Evolutionary conservation across 1,140 invertebrate species (phyloP), one percentile per base, ranked within the genome.

Genomic region (Caenorhabditis tropicalis): DNA sequence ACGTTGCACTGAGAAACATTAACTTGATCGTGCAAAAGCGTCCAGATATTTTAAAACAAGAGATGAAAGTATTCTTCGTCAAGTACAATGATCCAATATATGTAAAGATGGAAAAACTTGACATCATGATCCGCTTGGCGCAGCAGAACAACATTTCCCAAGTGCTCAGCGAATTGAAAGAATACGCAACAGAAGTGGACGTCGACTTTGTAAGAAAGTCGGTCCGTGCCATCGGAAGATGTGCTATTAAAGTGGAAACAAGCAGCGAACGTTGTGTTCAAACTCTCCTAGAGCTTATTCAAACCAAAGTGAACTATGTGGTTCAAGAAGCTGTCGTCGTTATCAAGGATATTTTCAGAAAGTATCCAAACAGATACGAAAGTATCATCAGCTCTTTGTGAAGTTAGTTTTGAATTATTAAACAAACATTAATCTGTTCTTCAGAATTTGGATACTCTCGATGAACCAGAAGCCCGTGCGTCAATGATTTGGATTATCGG

Each of bases 401-500:
- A 99, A 33, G 82, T 83, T 70, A 53, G 15, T 19, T 31, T 24
- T 1, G 7, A 29, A 15, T 82, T 6, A 58, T 0, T n/a, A n/a
- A 39, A 12, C 12, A 65, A 60, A 36, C 2, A 27, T 9, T 27
- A 1, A 56, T 27, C 9, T 24, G 2, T 56, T 5, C 39, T 82
- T 58, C 33, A 82, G 92, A 99, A 99, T 93, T 92, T 99, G 81
- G 98, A 99, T 90, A 99, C 98, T 0, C 91, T 99, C 65, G 98
- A 99, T 92, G 98, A 99, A 91, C 98, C 98, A 0, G 98, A 99
- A 92, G 98, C 98, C 0, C 94, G 98, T 89, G 98, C 97, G 15
- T 98, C 96, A 0, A 99, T 99, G 98, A 99, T 99, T 87, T 99
- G 98, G 98, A 99, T 99, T 87, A 98, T 99, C 92, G 98, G 93